Evolutionary conservation across 1,140 invertebrate genomes (phyloP), one percentile per base, ranked within the genome.

Genomic region (Thaumatotibia leucotreta): DNA sequence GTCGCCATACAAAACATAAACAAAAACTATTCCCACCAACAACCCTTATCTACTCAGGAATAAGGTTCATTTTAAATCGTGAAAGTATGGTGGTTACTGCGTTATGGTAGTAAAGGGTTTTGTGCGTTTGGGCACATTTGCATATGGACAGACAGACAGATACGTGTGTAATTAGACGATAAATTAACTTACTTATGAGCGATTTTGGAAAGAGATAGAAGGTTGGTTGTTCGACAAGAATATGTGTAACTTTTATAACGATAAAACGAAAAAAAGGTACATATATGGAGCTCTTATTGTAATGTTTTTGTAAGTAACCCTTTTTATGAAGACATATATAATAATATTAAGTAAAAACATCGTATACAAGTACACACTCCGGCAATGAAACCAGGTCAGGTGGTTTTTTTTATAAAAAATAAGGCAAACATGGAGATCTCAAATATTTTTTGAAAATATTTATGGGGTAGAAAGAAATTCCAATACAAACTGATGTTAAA

Each of bases 141-240:
- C 61, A 45, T 54, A 73, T 67, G 58, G 52, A 69, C 70, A 58
- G 68, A 74, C 69, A 22, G 73, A 67, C 64, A 75, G 64, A 76
- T 70, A 72, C 63, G 67, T 63, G 61, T 67, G 70, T 79, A 75
- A 77, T 75, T 77, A 78, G 73, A 72, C 72, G 66, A 80, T 77
- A 79, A 76, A 81, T 81, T 82, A 68, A 67, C 70, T 72, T 75
- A 66, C 67, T 74, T 77, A 75, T 70, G 67, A 72, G 67, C 63
- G 72, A 77, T 61, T 66, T 62, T 61, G 20, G 54, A 35, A 29
- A 20, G 61, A 33, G 31, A 62, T 33, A 22, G 39, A 45, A 45
- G 17, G 39, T 45, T 39, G n/a, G 27, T 27, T 20, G 17, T 49
- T 50, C 67, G 54, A 24, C 10, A 2, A 35, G 50, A 0, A 29